Conservation (phyloP, 2,888 invertebrate species). For the Meganola albula region DNA sequence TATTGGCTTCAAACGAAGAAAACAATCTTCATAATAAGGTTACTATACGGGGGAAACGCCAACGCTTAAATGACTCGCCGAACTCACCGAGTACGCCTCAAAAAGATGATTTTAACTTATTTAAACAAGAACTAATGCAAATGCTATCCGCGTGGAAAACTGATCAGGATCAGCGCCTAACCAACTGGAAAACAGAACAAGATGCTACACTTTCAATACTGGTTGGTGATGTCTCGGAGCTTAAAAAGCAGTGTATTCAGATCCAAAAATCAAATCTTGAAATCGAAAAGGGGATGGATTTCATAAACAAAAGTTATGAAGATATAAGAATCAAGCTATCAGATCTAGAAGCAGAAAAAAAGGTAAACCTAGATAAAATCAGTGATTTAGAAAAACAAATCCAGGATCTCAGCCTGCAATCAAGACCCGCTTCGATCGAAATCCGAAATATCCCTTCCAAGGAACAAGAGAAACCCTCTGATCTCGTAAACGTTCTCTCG, state of each 20-base stretch:
- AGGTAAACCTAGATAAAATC: neutral
- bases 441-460: neutral
- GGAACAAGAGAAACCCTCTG: neutral
- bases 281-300: neutral
- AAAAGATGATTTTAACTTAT: too few relatives aligned
- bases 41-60: conserved; percentile 1
- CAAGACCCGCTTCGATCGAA: neutral
- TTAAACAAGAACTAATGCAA: neutral
- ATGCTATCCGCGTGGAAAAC: conserved; percentile 2
- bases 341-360: neutral
- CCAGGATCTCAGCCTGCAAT: neutral
- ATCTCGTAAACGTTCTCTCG: neutral
- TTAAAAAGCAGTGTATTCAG: neutral
- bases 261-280: conserved; percentile 1
- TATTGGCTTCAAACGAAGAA: too few relatives aligned
- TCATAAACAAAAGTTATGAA: neutral
- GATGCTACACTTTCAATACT: conserved; percentile 1
- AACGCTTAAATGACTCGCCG: conserved; percentile 1
- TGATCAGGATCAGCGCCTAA: neutral
- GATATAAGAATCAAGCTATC: neutral
- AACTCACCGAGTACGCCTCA: neutral
- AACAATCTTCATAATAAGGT: neutral
- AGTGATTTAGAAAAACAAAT: neutral
- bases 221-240: conserved; percentile 2
- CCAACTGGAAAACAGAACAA: conserved; percentile 4